Evolutionary conservation across 2,888 invertebrate genomes (phyloP), one percentile per base, ranked within the genome.

Genomic region (Chymomyza caudatula): DNA sequence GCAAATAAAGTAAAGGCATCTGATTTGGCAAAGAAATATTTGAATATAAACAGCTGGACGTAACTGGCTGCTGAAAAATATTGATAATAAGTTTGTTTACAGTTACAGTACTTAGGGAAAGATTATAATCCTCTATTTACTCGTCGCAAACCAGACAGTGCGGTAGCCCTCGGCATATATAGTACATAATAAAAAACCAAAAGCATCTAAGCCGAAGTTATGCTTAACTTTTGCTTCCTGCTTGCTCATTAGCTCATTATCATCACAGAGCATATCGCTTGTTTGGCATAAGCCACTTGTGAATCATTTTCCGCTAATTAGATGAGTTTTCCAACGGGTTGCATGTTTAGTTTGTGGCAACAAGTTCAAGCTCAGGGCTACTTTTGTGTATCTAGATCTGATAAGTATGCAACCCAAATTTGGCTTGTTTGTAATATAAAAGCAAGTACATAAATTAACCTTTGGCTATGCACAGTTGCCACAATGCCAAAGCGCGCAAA

Each of bases 401-500:
- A 37, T 37, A 37, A 37, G 29, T 11, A 37, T 11, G 29, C 29
- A 37, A 37, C 29, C 8, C 29, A 37, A 37, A 37, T 11, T 1
- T 37, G 11, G 3, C 11, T 11, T 37, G 29, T 37, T 37, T 37
- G 29, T 37, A 2, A 11, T 37, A 37, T 37, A 2, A 37, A 37
- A 37, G 29, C 29, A 37, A 37, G 11, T 11, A 37, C 29, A 37
- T 37, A 37, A 37, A 37, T 37, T 37, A 13, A 37, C 11, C 29
- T 37, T 37, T 11, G 29, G 29, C 29, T 37, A 37, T 37, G 11
- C 2, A 37, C 8, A 37, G 29, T 37, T 11, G 29, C 29, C 29
- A 37, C 29, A 8, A 13, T 11, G 29, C 11, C 29, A 11, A 37
- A 54, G 52, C 55, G 52, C 57, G 67, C 60, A 68, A 78, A 78